Evolutionary conservation across 2,797 vertebrate genomes (phyloP).

Genomic region (Synaphobranchus kaupii): DNA sequence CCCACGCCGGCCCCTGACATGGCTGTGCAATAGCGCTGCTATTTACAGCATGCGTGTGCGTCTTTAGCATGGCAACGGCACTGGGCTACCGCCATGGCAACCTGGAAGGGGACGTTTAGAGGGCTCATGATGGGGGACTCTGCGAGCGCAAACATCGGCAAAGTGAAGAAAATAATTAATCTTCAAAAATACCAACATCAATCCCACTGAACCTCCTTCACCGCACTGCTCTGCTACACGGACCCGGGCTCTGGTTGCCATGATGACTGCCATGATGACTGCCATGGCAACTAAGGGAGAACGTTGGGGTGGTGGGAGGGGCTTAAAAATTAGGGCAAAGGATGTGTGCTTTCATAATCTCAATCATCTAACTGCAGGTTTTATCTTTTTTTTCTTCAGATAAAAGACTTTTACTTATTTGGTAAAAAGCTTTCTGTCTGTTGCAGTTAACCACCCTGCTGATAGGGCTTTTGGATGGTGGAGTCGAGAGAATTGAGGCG

Average conservation of each 20-base stretch:
- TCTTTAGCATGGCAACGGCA: not conserved
- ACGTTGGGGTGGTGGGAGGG: not conserved
- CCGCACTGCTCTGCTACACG: slow-evolving; percentile 5
- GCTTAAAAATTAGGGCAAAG: not conserved
- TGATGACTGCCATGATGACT: not conserved
- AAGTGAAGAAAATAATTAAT: not conserved
- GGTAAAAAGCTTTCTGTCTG: not conserved
- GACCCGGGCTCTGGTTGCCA: not conserved
- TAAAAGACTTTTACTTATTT: not conserved
- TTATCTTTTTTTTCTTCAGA: not conserved
- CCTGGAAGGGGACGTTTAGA: not conserved
- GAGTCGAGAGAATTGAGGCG: not conserved
- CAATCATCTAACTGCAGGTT: not conserved
- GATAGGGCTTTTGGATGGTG: not conserved
- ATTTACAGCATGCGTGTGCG: not conserved
- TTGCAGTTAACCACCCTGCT: not conserved
- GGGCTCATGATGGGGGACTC: not conserved
- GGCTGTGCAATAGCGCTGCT: not conserved
- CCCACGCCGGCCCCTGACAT: not conserved
- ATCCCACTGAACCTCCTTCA: not conserved
- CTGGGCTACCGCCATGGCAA: not conserved
- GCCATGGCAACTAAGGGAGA: slow-evolving; percentile 9
- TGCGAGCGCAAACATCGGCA: not conserved
- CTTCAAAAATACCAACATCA: slow-evolving; percentile 5
- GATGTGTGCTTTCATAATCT: not conserved